Base-by-base conservation (phyloP, 2,888 invertebrate species). In the Lysandra coridon region DNA sequence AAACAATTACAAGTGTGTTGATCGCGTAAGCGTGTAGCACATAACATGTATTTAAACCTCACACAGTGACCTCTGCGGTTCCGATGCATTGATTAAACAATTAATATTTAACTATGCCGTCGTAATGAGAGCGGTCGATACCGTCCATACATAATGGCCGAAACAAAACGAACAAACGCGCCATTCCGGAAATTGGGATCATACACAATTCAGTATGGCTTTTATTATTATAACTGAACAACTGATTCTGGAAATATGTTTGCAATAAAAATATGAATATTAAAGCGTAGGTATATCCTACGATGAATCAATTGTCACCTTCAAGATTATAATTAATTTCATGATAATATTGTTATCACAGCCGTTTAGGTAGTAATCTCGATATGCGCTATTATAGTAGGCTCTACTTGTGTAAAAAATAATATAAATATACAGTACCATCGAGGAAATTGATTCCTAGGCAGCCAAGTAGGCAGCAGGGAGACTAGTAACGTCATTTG, bases 131-230 rank as follows among this genome's bases (percentile, higher is more conserved):
- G 81, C 80, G 85, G 82, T 83, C 83, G 84, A 87, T 87, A 89
- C 87, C 90, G 87, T 89, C 86, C 84, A 85, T 83, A 85, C 85
- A 85, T 84, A 86, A 86, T 86, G 86, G 85, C 86, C 87, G 87
- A 85, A 84, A 85, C 86, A 84, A 87, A 86, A 86, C 86, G 86
- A 84, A 87, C 87, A 87, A 87, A 89, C 88, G 87, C 83, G 85
- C 86, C 87, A 89, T 90, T 90, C 88, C 85, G 84, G 86, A 88
- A 90, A 91, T 90, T 88, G 88, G 87, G 85, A 88, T 87, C 88
- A 87, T 90, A 86, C 87, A 89, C 90, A 88, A 90, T 89, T 89
- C 88, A 88, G 86, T 85, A 80, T 80, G 80, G 82, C 81, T 79
- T 81, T 74, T 79, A 74, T 74, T 82, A 82, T 80, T 80, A 82